These are phyloP conservation scores for Formica selysi DNA, from an alignment of 1,140 invertebrate species.

Conservation along the genomic window DNA sequence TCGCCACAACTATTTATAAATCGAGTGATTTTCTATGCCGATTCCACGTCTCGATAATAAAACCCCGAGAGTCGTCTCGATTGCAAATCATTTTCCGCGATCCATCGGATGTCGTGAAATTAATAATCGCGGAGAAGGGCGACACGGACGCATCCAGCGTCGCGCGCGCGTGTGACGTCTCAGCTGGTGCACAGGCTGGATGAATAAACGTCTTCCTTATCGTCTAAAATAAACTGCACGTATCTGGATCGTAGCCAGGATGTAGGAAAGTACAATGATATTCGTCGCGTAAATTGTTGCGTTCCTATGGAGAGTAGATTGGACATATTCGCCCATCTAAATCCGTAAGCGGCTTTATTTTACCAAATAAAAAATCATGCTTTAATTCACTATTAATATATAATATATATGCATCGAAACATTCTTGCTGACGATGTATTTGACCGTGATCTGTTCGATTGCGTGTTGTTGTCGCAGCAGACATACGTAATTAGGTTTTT, in stretches of 20 bases:
- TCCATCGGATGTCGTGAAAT: conserved; percentile 63
- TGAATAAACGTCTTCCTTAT: conserved; percentile 87
- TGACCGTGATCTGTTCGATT: conserved; percentile 8
- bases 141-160: conserved; percentile 78
- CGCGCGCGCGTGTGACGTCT: conserved; percentile 81
- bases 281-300: conserved; percentile 80
- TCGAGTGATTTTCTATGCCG: neutral
- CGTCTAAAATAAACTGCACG: conserved; percentile 85
- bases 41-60: conserved; percentile 16
- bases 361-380: too few relatives aligned
- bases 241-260: conserved; percentile 84
- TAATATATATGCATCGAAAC: conserved; percentile 23
- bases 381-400: conserved; percentile 34
- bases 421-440: conserved; percentile 36
- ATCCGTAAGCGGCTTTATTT: conserved; percentile 15
- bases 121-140: conserved; percentile 66
- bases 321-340: conserved; percentile 25
- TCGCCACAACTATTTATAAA: conserved; percentile 14
- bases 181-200: conserved; percentile 82
- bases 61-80: conserved; percentile 12
- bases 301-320: conserved; percentile 26
- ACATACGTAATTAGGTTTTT: conserved; percentile 33
- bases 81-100: conserved; percentile 62
- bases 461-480: neutral
- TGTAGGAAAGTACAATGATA: conserved; percentile 83